phyloP scores from a whole-genome alignment of 2,113 vertebrate species.

The Rhegmatorhina hoffmannsi region DNA sequence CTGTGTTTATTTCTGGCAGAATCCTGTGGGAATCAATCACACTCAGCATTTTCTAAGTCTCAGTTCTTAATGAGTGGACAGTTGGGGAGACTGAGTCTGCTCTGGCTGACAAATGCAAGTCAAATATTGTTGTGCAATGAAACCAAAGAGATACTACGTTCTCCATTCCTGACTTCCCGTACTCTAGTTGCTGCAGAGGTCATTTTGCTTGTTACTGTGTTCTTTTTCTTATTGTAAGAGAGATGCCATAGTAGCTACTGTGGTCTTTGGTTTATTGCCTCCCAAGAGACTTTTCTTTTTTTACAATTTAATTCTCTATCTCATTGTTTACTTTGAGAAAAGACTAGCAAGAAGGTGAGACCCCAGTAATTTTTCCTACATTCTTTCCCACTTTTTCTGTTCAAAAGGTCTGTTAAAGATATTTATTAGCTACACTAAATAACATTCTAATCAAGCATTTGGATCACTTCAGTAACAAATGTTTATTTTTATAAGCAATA shows the following conservation, averaged over 20 bases:
- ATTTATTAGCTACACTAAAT: slow-evolving; percentile 68
- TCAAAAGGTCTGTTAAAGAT: slow-evolving; percentile 19
- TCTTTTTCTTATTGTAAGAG: background rate
- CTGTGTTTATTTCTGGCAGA: background rate
- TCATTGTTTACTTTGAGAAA: slow-evolving; percentile 17
- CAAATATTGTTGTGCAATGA: background rate
- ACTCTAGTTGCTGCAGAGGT: background rate
- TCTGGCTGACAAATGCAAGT: background rate
- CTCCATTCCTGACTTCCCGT: background rate
- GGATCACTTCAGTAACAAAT: slow-evolving; percentile 74
- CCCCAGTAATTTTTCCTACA: background rate
- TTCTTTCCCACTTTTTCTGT: slow-evolving; percentile 9
- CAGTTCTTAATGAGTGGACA: background rate
- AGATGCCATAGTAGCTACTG: background rate
- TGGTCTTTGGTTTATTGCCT: slow-evolving; percentile 13
- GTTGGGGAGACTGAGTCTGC: background rate
- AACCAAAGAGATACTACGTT: background rate
- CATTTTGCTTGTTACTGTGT: background rate
- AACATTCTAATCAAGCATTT: slow-evolving; percentile 65
- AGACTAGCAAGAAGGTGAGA: background rate
- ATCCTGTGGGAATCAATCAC: background rate
- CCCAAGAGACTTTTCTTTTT: background rate
- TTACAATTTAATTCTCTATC: background rate
- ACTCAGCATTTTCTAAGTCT: background rate
- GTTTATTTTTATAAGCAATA: slow-evolving; percentile 81